phyloP scores from a whole-genome alignment of 2,797 vertebrate genomes.

The Thamnophis elegans region DNA sequence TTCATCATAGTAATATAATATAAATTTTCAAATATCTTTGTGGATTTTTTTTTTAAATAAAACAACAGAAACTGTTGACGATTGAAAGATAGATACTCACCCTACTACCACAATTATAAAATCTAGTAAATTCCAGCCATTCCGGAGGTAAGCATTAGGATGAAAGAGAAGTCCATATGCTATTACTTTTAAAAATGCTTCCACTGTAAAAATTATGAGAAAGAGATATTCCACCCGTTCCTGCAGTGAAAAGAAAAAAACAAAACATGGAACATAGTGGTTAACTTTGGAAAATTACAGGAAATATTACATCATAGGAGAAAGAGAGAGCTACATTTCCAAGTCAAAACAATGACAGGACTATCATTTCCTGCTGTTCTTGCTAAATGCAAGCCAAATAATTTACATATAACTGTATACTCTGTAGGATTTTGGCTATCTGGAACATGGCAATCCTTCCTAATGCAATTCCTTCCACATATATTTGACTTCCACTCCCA shows the following conservation, averaged over 20 bases:
- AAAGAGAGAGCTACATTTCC: not conserved
- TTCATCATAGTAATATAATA: too few species aligned
- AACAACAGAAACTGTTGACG: too few species aligned
- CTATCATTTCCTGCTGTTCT: not conserved
- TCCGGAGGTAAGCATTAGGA: slow-evolving; percentile 98
- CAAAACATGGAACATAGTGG: slow-evolving; percentile 56
- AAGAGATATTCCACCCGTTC: slow-evolving; percentile 99
- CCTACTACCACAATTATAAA: slow-evolving; percentile 99
- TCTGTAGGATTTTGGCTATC: not conserved
- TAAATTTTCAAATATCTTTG: too few species aligned
- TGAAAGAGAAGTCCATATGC: slow-evolving; percentile 98
- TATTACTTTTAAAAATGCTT: slow-evolving; percentile 99
- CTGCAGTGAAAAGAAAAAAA: slow-evolving; percentile 72
- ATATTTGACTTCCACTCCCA: not conserved
- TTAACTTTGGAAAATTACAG: slow-evolving; percentile 9
- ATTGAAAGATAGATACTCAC: slow-evolving; percentile 75
- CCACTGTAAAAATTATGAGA: slow-evolving; percentile 99
- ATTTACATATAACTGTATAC: not conserved
- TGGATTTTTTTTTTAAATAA: too few species aligned
- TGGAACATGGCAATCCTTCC: not conserved
- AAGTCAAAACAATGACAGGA: not conserved
- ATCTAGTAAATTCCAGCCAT: slow-evolving; percentile 98
- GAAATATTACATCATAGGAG: not conserved
- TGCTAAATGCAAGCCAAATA: not conserved
- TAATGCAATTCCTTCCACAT: not conserved